phyloP scores from a whole-genome alignment of 2,888 invertebrate species.

The Parasteatoda lunata region DNA sequence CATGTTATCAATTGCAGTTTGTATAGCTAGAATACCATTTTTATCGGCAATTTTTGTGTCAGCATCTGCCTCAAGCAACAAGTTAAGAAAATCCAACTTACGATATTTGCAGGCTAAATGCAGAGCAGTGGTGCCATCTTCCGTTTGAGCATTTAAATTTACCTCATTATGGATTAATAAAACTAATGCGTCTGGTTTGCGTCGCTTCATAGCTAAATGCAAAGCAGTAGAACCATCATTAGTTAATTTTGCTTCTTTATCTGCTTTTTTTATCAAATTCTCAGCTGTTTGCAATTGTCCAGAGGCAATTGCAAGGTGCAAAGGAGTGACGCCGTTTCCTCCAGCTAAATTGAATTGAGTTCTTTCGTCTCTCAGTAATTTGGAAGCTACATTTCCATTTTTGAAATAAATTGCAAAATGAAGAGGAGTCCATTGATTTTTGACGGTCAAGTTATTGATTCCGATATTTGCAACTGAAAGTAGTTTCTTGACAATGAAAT shows the following conservation, averaged over 20 bases:
- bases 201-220: background rate
- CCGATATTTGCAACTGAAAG: background rate
- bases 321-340: background rate
- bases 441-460: background rate
- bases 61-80: background rate
- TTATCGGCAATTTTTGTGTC: slow-evolving; percentile 2
- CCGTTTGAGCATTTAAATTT: too few species aligned
- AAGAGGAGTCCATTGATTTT: background rate
- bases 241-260: background rate
- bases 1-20: background rate
- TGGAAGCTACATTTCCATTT: background rate
- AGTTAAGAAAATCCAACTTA: too few species aligned
- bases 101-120: too few species aligned
- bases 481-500: background rate
- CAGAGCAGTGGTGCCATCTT: too few species aligned
- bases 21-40: background rate
- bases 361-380: background rate
- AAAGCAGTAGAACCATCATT: background rate
- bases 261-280: background rate
- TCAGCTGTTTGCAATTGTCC: background rate
- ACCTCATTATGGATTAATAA: too few species aligned
- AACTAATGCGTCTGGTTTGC: background rate
- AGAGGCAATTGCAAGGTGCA: background rate
- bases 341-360: background rate
- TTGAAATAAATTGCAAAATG: background rate